Conservation (phyloP, 92 coral and sea anemone genomes). For the Actinernus sp. region DNA sequence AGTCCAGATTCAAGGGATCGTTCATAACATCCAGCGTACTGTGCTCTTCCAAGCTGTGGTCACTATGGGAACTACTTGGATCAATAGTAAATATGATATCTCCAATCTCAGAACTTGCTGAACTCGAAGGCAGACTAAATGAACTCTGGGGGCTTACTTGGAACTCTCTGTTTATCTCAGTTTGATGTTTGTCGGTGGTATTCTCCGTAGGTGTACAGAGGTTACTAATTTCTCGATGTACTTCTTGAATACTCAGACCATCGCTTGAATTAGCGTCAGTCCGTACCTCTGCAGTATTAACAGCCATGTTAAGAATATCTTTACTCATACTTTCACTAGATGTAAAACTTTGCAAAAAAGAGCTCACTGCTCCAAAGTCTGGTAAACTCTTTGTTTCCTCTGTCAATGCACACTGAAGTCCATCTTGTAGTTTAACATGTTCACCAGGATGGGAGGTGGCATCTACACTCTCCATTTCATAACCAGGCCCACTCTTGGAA, state of each 20-base stretch:
- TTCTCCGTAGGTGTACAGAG: no score
- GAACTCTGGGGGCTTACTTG: neutral
- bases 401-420: neutral
- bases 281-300: no score
- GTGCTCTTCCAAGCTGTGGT: neutral
- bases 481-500: no score
- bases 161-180: neutral
- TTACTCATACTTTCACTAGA: no score
- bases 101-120: neutral
- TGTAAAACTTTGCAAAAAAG: slow-evolving; percentile 24
- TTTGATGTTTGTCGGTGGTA: no score
- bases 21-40: neutral
- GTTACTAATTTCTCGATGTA: no score
- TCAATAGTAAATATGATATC: neutral
- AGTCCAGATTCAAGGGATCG: neutral
- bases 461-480: no score
- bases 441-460: neutral
- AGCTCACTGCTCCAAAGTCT: slow-evolving; percentile 24
- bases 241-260: no score
- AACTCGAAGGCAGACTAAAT: neutral
- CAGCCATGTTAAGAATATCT: no score
- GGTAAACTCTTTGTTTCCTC: neutral
- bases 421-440: neutral
- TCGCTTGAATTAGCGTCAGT: neutral
- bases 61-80: neutral